phyloP scores from a whole-genome alignment of 1,140 invertebrate species.

The Drosophila lacteicornis region DNA sequence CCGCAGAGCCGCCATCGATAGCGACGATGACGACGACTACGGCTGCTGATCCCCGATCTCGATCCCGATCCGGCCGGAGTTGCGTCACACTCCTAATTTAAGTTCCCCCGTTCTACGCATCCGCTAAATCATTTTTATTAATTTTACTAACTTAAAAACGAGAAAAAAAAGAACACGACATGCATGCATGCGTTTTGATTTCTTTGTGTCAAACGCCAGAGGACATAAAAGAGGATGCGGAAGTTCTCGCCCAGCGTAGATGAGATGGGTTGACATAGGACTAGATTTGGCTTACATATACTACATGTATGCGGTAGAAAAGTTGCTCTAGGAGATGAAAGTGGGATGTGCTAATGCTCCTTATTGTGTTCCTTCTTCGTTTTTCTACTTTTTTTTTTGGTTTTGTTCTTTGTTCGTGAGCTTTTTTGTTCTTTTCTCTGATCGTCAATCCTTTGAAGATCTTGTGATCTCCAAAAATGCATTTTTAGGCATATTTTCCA shows the following conservation, averaged over 20 bases:
- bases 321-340: constrained; percentile 39
- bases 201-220: constrained; percentile 36
- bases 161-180: constrained; percentile 25
- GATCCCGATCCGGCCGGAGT: background rate
- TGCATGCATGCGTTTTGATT: constrained; percentile 15
- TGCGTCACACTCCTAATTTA: constrained; percentile 26
- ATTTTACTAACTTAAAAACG: constrained; percentile 74
- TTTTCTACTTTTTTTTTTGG: constrained; percentile 18
- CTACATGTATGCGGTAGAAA: constrained; percentile 37
- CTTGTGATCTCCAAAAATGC: constrained; percentile 12
- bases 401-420: constrained; percentile 13
- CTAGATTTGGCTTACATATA: constrained; percentile 49
- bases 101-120: constrained; percentile 23
- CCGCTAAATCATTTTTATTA: constrained; percentile 63
- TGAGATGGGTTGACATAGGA: constrained; percentile 33
- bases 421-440: background rate
- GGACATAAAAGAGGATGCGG: constrained; percentile 15
- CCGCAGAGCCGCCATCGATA: constrained; percentile 92
- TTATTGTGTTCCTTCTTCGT: background rate
- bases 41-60: constrained; percentile 69
- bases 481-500: background rate
- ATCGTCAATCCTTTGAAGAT: background rate
- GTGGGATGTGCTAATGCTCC: constrained; percentile 18
- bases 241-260: constrained; percentile 21
- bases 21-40: constrained; percentile 90